Base-by-base conservation (phyloP, 2,113 vertebrate species). In the Delphinapterus leucas region DNA sequence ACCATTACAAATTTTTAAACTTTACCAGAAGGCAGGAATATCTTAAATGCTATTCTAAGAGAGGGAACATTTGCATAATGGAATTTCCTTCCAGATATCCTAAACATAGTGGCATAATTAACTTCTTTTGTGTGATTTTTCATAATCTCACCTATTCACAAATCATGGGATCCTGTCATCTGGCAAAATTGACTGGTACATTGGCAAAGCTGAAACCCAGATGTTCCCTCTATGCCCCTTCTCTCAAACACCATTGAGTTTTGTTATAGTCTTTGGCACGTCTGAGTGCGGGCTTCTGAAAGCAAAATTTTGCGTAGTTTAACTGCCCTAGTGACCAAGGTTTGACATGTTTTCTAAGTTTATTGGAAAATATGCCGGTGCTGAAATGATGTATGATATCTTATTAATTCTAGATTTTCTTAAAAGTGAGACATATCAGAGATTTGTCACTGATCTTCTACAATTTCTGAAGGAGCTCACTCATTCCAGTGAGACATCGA, bases 21-120 rank as follows among this genome's bases (percentile, higher is more conserved):
- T 86, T 88, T 88, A 25, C n/a, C 61, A 77, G 61, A 88, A 90
- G 63, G 38, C n/a, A 91, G 55, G 9, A 87, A 44, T 82, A 85
- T 88, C 31, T 91, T 38, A 90, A 67, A 71, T 55, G 18, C 8
- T 93, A 3, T 63, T 95, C 49, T 87, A 67, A 18, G 31, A 36
- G 49, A 85, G 21, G 8, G 20, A 71, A 70, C 1, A 60, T 80
- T 95, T 93, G 20, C 44, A 67, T 91, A 73, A 85, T 65, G 38
- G 4, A 65, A 60, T 90, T 60, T 94, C 15, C 25, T 79, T 44
- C 31, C 31, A 81, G 81, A 47, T 81, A 65, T 85, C 36, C 73
- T 81, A 93, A 95, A 77, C 55, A 38, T 15, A 93, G 25, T 60
- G 41, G 14, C 53, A 83, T 41, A 92, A 95, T 97, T 95, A 94